Evolutionary conservation across 2,888 invertebrate genomes (phyloP).

Genomic region (Brachylomia viminalis): DNA sequence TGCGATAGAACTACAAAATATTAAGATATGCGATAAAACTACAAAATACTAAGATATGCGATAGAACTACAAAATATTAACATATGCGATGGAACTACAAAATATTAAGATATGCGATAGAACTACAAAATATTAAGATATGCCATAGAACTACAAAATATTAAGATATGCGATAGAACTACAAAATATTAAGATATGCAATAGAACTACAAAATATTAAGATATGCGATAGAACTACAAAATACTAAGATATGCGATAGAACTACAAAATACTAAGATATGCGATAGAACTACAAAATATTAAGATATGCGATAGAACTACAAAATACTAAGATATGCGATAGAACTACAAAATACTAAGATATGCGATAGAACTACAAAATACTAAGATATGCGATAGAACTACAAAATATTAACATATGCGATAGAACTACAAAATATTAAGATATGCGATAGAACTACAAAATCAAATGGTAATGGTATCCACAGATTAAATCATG

Average conservation of each 20-base stretch:
- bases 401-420: conserved; percentile 12
- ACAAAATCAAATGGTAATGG: conserved; percentile 10
- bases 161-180: background rate
- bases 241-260: background rate
- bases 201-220: conserved; percentile 8
- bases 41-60: conserved; percentile 12
- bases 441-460: background rate
- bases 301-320: background rate
- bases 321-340: conserved; percentile 12
- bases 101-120: background rate
- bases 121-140: conserved; percentile 13
- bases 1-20: conserved; percentile 3
- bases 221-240: background rate
- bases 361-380: background rate
- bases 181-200: conserved; percentile 12
- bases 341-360: conserved; percentile 8
- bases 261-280: conserved; percentile 13
- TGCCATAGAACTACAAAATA: conserved; percentile 1
- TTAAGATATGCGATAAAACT: background rate
- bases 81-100: background rate
- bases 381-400: background rate
- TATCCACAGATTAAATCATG: conserved; percentile 22
- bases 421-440: background rate
- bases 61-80: conserved; percentile 8
- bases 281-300: conserved; percentile 3